Conservation (phyloP, 2,113 vertebrate genomes). For the Junco hyemalis region DNA sequence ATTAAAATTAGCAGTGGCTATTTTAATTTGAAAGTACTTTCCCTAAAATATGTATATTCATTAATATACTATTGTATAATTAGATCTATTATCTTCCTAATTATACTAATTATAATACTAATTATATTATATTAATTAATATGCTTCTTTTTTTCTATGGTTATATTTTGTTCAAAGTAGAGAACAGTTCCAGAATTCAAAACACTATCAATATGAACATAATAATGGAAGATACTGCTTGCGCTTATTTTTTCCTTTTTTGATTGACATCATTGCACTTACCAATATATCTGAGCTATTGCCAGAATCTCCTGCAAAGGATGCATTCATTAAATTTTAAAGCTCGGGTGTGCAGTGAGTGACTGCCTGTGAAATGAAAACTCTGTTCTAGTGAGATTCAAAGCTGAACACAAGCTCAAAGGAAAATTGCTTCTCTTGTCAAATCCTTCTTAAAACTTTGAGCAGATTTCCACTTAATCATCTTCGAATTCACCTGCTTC, state of each 20-base stretch:
- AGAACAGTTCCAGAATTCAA: not conserved
- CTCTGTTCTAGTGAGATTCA: constrained; percentile 25
- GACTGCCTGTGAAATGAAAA: constrained; percentile 44
- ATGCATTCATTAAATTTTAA: constrained; percentile 55
- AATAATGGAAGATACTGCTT: not conserved
- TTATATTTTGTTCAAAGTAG: not conserved
- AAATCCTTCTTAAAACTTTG: constrained; percentile 46
- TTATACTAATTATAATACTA: not conserved
- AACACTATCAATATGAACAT: not conserved
- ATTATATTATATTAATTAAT: not conserved
- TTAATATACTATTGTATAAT: not conserved
- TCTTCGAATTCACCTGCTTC: not conserved
- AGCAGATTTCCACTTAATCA: constrained; percentile 27
- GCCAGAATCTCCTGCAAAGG: constrained; percentile 8
- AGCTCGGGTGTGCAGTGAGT: not conserved
- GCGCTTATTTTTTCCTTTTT: not conserved
- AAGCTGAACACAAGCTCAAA: constrained; percentile 37
- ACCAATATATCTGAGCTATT: not conserved
- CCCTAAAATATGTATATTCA: not conserved
- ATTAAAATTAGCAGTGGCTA: not conserved
- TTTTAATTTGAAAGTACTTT: not conserved
- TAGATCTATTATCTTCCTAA: not conserved
- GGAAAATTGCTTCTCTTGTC: constrained; percentile 47
- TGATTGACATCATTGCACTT: constrained; percentile 11
- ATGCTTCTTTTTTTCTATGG: not conserved